A percentile compares a stretch with the other conserved stretches of the same genome.
These are phyloP conservation scores for Siderastrea siderea DNA, from an alignment of 92 coral and sea anemone species.

Conservation along the genomic window DNA sequence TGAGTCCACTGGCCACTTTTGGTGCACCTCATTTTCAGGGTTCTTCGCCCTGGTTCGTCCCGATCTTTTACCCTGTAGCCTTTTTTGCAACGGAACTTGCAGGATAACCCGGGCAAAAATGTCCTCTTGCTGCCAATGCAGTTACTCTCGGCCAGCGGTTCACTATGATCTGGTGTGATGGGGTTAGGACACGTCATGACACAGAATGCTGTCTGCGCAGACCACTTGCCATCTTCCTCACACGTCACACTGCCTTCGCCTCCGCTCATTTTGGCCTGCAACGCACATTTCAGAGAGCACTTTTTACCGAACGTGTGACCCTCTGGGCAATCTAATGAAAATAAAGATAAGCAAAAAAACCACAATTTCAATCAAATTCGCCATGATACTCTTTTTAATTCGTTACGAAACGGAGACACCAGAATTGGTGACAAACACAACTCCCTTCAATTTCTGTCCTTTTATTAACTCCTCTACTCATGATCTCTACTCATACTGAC, in stretches of 20 bases:
- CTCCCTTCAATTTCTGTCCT: no score
- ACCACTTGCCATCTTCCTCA: constrained; percentile 97
- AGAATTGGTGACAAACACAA: no score
- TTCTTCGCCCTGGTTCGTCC: constrained; percentile 39
- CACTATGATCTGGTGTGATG: constrained; percentile 69
- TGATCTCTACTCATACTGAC: no score
- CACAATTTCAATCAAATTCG: neutral
- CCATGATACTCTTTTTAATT: no score
- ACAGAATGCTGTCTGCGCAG: constrained; percentile 85
- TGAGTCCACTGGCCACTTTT: constrained; percentile 89
- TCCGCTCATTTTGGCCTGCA: constrained; percentile 75
- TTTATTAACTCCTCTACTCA: no score
- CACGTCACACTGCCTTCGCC: constrained; percentile 82
- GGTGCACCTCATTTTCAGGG: constrained; percentile 74
- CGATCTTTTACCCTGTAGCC: constrained; percentile 76
- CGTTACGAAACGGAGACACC: no score
- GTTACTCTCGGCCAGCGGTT: constrained; percentile 51
- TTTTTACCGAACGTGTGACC: constrained; percentile 86
- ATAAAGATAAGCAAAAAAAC: neutral
- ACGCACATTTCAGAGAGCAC: constrained; percentile 78
- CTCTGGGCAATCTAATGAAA: constrained; percentile 78
- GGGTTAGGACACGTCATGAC: constrained; percentile 85
- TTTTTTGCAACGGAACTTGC: constrained; percentile 83
- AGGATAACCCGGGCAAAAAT: constrained; percentile 82
- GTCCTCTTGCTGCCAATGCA: constrained; percentile 59